These are phyloP conservation scores for Poeciliopsis prolifica DNA, from an alignment of 2,113 vertebrate genomes.

Conservation along the genomic window DNA sequence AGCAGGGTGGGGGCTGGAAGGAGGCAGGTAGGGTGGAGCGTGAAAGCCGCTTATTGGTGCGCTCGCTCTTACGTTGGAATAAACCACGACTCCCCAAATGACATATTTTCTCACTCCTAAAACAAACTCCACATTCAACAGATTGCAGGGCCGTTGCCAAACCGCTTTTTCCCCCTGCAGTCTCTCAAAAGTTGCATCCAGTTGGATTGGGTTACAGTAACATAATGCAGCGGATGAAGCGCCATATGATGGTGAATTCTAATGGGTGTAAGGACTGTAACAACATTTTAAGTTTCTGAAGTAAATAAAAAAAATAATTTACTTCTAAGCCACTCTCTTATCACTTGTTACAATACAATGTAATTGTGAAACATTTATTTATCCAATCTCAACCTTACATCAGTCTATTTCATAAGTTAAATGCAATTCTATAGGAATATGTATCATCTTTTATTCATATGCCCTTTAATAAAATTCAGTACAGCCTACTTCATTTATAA, in stretches of 20 bases:
- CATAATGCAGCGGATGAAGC: constrained; percentile 53
- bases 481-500: too few species aligned
- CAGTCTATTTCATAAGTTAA: too few species aligned
- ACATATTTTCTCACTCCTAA: constrained; percentile 77
- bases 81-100: constrained; percentile 76
- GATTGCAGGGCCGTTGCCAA: constrained; percentile 69
- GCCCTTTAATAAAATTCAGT: too few species aligned
- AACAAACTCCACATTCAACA: constrained; percentile 80
- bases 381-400: too few species aligned
- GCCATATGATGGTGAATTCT: constrained; percentile 24
- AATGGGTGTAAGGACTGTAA: background rate
- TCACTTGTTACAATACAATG: too few species aligned
- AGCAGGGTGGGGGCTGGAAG: constrained; percentile 18
- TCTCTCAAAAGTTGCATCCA: constrained; percentile 71
- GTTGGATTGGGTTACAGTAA: constrained; percentile 62
- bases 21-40: constrained; percentile 72
- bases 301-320: too few species aligned
- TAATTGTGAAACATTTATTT: too few species aligned
- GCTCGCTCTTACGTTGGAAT: constrained; percentile 69
- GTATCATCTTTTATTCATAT: too few species aligned
- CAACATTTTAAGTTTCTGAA: background rate
- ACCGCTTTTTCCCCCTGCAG: constrained; percentile 65
- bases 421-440: too few species aligned
- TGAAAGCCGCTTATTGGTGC: constrained; percentile 71
- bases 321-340: too few species aligned